Conservation (phyloP, 2,888 invertebrate genomes). For the Seira sanloemensis region DNA sequence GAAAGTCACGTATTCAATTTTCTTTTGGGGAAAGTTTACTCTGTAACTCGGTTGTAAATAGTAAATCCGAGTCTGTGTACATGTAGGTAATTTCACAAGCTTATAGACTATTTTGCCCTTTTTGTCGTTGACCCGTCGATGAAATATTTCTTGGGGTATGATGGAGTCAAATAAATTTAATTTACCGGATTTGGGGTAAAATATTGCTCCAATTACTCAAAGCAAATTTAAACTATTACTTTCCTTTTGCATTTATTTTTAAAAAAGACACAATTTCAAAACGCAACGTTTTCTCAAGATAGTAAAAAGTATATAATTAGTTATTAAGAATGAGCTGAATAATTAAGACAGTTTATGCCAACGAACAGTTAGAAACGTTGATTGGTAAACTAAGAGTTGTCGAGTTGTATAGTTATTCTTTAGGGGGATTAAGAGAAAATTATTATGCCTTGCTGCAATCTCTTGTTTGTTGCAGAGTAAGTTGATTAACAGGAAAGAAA, state of each 20-base stretch:
- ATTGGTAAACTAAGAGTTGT: conserved; percentile 21
- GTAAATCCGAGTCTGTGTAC: background rate
- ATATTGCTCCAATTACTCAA: no score
- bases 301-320: no score
- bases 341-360: background rate
- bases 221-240: no score
- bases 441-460: background rate
- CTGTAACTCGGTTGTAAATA: background rate
- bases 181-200: background rate
- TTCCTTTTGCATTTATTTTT: no score
- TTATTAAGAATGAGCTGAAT: conserved; percentile 15
- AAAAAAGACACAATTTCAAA: background rate
- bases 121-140: background rate
- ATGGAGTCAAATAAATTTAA: background rate
- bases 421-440: conserved; percentile 31
- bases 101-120: background rate
- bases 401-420: background rate
- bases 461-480: background rate
- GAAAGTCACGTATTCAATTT: conserved; percentile 45
- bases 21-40: background rate
- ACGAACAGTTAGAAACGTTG: background rate
- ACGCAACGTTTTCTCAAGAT: no score
- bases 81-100: background rate
- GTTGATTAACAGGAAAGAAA: background rate
- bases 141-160: background rate